Base-by-base conservation (phyloP, 2,797 vertebrate genomes). In the Tympanoctomys barrerae region DNA sequence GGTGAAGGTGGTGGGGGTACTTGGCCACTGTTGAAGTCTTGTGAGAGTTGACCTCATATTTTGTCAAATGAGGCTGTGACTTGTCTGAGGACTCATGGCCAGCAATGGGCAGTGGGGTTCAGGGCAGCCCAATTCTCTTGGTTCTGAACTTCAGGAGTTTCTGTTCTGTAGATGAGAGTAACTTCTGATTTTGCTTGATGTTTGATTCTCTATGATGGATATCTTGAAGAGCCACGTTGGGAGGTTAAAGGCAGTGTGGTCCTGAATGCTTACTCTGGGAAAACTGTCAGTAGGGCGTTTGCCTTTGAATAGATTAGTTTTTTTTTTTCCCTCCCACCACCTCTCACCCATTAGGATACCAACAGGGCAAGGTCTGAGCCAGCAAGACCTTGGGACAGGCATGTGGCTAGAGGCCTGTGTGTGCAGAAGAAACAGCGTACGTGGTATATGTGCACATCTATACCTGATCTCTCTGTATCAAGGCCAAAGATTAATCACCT, bases 401-500 rank as follows among this genome's bases (percentile, higher is more conserved):
- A 78, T 14, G 8, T 73, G 94, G 80, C 59, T 75, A 59, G 87
- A 78, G n/a, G 61, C 59, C 3, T 36, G 87, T 2, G 1, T 80
- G 52, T 68, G 59, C 0, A 59, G 61, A 84, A 83, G 46, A 90
- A 49, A 59, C 16, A 94, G 80, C 70, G 52, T 71, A 7, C 94
- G 86, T 59, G 82, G 1, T 89, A 79, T 54, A 87, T 95, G 93
- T 54, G 73, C 96, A 94, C 71, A 0, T 79, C 75, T 84, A 22
- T 52, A 89, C 94, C 75, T 92, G 64, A 70, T 86, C 89, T 96
- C 86, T 88, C 52, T 94, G 75, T 89, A 89, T 18, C 54, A 80
- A 95, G 59, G 87, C 89, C 93, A 96, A 94, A 80, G 90, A 95
- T 94, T 82, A 97, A 91, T 95, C 91, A 97, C 89, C 61, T 94